These are phyloP conservation scores for Agrotis exclamationis DNA, from an alignment of 2,888 invertebrate genomes.

Conservation along the genomic window DNA sequence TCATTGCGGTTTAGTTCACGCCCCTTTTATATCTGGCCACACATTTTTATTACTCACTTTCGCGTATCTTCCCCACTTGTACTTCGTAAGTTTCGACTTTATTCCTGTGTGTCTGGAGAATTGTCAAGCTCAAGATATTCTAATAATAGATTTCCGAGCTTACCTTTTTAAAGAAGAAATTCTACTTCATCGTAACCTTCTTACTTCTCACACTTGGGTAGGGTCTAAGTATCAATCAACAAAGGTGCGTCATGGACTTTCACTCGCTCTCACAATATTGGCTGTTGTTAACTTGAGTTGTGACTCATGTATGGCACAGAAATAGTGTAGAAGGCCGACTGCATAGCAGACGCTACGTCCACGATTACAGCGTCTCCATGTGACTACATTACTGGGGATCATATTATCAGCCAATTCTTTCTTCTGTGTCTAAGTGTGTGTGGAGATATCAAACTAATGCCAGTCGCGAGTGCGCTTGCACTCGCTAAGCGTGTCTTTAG, in stretches of 20 bases:
- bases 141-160: neutral
- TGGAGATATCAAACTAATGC: neutral
- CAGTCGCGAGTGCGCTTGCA: neutral
- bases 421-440: neutral
- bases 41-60: neutral
- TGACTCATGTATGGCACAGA: conserved; percentile 43
- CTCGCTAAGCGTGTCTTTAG: neutral
- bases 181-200: conserved; percentile 19
- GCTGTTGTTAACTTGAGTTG: conserved; percentile 32
- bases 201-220: conserved; percentile 37
- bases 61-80: neutral
- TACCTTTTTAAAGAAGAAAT: conserved; percentile 10
- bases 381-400: no score
- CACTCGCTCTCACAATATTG: conserved; percentile 58
- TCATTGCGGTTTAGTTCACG: neutral
- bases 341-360: neutral
- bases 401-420: no score
- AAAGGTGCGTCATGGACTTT: conserved; percentile 53
- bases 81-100: neutral
- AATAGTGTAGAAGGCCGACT: conserved; percentile 1
- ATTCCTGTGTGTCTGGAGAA: neutral
- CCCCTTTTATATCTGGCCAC: neutral
- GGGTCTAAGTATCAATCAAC: conserved; percentile 44
- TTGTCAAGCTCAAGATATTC: neutral
- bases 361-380: no score